phyloP scores from a whole-genome alignment of 2,113 vertebrate genomes.

The Sardina pilchardus region DNA sequence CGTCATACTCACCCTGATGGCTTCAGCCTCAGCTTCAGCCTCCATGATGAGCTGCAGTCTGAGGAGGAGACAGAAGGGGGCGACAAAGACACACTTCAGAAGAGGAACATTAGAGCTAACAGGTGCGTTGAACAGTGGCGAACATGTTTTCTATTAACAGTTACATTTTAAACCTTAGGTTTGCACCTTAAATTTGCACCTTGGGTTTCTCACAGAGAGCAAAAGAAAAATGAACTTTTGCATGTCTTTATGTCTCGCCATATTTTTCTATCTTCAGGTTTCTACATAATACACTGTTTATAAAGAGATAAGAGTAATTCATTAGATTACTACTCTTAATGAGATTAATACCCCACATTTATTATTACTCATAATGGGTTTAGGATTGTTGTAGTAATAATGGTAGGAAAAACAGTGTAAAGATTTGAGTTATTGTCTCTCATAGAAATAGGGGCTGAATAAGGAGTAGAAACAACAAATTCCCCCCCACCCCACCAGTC shows the following conservation, averaged over 20 bases:
- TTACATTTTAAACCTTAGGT: too few relatives aligned
- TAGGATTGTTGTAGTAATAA: background rate
- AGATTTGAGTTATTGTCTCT: background rate
- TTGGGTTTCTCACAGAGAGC: too few relatives aligned
- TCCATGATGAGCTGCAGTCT: constrained; percentile 86
- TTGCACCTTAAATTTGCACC: too few relatives aligned
- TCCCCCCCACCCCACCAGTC: background rate
- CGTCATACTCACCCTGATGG: constrained; percentile 77
- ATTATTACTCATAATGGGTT: background rate
- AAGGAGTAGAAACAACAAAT: background rate
- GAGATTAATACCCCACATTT: background rate
- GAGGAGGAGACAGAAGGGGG: constrained; percentile 26
- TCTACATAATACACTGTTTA: background rate
- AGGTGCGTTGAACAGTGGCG: too few relatives aligned
- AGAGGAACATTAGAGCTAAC: background rate
- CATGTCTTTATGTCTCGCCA: background rate
- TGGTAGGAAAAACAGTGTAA: background rate
- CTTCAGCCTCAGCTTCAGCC: constrained; percentile 84
- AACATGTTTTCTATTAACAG: too few relatives aligned
- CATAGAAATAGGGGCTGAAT: background rate
- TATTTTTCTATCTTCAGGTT: background rate
- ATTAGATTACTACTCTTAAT: too few relatives aligned
- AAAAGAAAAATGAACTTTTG: too few relatives aligned
- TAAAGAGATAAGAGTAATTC: background rate
- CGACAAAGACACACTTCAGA: background rate